Evolutionary conservation across 2,113 vertebrate species (phyloP).

Genomic region (Pelecanus crispus): DNA sequence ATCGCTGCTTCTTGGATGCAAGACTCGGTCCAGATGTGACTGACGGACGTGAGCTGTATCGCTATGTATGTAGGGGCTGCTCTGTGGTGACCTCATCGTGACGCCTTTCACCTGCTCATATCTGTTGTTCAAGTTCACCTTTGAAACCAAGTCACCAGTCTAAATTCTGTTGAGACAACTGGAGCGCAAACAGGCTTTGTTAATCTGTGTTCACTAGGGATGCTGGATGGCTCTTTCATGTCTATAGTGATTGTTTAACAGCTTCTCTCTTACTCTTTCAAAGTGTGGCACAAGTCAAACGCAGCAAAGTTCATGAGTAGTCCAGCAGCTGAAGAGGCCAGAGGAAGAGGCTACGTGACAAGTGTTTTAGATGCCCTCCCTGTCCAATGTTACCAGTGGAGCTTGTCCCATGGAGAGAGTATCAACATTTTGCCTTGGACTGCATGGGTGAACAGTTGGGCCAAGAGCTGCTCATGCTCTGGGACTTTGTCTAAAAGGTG

Average conservation of each 20-base stretch:
- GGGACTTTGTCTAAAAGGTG: neutral
- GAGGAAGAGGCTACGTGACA: neutral
- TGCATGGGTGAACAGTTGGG: neutral
- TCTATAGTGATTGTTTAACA: neutral
- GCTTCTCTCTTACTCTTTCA: neutral
- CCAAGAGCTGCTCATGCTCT: neutral
- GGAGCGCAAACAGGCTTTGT: neutral
- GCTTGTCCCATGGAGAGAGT: neutral
- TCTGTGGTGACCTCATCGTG: neutral
- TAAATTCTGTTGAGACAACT: constrained; percentile 18
- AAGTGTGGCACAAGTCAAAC: neutral
- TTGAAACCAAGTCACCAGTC: neutral
- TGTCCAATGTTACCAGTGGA: neutral
- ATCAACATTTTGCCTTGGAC: neutral
- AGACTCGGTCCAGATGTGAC: neutral
- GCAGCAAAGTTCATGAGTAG: neutral
- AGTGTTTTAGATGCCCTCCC: neutral
- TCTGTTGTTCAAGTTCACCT: constrained; percentile 33
- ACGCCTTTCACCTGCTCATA: neutral
- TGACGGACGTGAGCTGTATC: neutral
- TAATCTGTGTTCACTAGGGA: neutral
- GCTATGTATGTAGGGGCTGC: neutral
- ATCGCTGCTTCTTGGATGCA: neutral
- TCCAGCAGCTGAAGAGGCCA: neutral
- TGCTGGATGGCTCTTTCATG: neutral